These are phyloP conservation scores for Scaptomyza tumidula DNA, from an alignment of 2,888 invertebrate genomes.

Conservation along the genomic window DNA sequence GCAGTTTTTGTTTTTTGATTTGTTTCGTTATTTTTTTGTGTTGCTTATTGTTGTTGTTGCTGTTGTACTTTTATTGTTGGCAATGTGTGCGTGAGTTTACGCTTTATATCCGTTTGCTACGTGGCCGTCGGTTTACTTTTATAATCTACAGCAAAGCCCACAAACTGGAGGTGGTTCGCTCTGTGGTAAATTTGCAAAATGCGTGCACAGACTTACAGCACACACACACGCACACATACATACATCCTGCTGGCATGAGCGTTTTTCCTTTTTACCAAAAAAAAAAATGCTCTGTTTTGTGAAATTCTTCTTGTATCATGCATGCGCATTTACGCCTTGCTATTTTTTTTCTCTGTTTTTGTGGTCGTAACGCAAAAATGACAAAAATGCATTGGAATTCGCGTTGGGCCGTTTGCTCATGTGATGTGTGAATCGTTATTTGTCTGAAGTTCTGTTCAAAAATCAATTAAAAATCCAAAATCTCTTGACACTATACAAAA, in stretches of 20 bases:
- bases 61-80: conserved; percentile 48
- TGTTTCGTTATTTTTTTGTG: conserved; percentile 5
- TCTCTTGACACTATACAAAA: conserved; percentile 16
- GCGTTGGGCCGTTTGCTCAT: background rate
- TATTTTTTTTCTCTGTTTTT: background rate
- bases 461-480: conserved; percentile 63
- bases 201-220: conserved; percentile 72
- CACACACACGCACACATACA: conserved; percentile 9
- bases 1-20: conserved; percentile 15
- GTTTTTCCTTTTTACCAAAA: conserved; percentile 34
- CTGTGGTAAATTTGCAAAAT: conserved; percentile 79
- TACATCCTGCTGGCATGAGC: background rate
- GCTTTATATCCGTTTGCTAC: conserved; percentile 73
- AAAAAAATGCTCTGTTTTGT: conserved; percentile 34
- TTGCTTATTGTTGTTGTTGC: conserved; percentile 19
- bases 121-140: conserved; percentile 70
- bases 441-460: conserved; percentile 33
- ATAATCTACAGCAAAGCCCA: conserved; percentile 65
- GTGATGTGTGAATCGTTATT: conserved; percentile 28
- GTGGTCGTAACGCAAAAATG: conserved; percentile 15
- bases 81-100: conserved; percentile 74
- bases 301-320: conserved; percentile 40
- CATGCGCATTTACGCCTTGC: conserved; percentile 31
- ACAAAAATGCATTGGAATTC: conserved; percentile 31
- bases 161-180: conserved; percentile 35